Evolutionary conservation across 2,888 invertebrate genomes (phyloP).

Genomic region (Lycophotia porphyrea): DNA sequence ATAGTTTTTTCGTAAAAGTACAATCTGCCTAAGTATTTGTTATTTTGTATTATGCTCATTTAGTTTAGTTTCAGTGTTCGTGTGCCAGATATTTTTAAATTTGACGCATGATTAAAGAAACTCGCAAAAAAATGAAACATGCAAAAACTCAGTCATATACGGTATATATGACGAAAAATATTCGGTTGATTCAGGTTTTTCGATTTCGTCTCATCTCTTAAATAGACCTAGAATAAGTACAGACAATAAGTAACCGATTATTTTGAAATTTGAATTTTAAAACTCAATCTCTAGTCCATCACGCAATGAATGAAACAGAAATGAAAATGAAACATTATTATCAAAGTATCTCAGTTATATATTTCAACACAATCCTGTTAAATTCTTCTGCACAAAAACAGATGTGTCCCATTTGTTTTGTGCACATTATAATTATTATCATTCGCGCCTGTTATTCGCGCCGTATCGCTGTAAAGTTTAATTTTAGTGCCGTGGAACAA

Average conservation of each 20-base stretch:
- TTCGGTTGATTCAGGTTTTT: too few species aligned
- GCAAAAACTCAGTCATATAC: background rate
- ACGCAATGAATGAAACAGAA: background rate
- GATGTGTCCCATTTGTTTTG: constrained; percentile 54
- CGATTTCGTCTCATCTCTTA: background rate
- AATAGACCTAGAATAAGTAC: background rate
- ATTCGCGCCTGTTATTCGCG: constrained; percentile 23
- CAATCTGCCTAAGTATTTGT: constrained; percentile 7
- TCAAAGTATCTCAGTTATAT: background rate
- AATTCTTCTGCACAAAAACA: constrained; percentile 29
- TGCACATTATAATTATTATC: constrained; percentile 34
- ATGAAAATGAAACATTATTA: too few species aligned
- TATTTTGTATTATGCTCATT: background rate
- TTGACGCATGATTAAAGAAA: background rate
- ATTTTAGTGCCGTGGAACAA: constrained; percentile 57
- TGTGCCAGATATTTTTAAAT: background rate
- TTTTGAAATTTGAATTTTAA: background rate
- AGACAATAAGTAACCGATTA: background rate
- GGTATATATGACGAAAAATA: background rate
- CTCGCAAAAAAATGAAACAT: background rate
- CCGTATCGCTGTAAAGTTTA: constrained; percentile 28
- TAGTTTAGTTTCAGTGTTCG: constrained; percentile 4
- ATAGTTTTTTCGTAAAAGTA: constrained; percentile 13
- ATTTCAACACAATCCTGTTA: constrained; percentile 19
- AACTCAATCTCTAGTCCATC: background rate